Percentiles rank a stretch among this genome's conserved stretches.
Evolutionary conservation across 2,113 vertebrate genomes (phyloP).

Genomic region (Sterna hirundo): DNA sequence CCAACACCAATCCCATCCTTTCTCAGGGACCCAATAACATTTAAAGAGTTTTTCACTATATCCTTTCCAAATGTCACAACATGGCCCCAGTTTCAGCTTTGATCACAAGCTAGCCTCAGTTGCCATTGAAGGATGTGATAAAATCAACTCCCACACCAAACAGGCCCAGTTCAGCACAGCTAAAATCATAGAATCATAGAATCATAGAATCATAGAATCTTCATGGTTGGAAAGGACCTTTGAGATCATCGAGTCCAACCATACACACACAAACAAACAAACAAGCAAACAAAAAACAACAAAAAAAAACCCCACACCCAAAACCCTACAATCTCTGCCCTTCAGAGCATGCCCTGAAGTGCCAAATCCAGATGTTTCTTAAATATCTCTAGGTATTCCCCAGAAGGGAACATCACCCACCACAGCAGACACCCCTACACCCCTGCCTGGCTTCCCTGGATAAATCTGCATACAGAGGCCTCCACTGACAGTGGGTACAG

Average conservation of each 20-base stretch:
- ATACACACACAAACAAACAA: too few relatives aligned
- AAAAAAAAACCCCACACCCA: too few relatives aligned
- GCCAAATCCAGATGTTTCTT: too few relatives aligned
- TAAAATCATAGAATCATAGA: neutral
- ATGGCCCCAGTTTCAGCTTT: neutral
- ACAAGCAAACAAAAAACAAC: too few relatives aligned
- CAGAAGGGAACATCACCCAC: neutral
- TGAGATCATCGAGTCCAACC: too few relatives aligned
- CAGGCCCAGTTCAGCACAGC: neutral
- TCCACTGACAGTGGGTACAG: neutral
- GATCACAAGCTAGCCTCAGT: neutral
- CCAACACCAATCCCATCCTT: neutral
- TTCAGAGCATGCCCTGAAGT: too few relatives aligned
- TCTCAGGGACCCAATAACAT: neutral
- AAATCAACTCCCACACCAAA: neutral
- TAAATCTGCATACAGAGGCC: accelerated
- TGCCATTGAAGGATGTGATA: neutral
- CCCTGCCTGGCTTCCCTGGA: accelerated
- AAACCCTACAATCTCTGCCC: too few relatives aligned
- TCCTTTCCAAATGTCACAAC: neutral
- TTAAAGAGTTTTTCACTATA: neutral
- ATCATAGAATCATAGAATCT: too few relatives aligned
- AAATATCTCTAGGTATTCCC: too few relatives aligned
- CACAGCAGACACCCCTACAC: neutral
- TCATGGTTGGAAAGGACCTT: too few relatives aligned